Conservation (phyloP, 2,797 vertebrate species). For the Rhinogobio ventralis region DNA sequence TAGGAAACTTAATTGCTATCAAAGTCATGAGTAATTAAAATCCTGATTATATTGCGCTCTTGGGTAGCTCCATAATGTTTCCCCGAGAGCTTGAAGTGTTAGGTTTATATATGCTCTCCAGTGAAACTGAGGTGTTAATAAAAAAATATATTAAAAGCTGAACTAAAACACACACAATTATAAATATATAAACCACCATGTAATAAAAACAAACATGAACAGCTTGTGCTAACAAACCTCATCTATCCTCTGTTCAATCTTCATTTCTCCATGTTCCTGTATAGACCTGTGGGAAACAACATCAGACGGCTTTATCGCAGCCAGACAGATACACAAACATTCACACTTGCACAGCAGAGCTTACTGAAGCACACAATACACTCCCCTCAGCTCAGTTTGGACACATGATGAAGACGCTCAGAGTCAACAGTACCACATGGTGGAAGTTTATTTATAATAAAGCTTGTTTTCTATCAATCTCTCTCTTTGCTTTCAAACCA, state of each 20-base stretch:
- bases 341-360: not conserved
- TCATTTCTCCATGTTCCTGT: conserved; percentile 91
- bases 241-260: conserved; percentile 93
- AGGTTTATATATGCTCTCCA: not conserved
- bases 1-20: conserved; percentile 42
- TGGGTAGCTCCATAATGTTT: conserved; percentile 22
- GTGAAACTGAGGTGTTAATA: not conserved
- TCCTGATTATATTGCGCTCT: conserved; percentile 30
- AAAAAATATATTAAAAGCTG: not conserved
- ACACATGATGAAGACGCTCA: conserved; percentile 17
- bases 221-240: conserved; percentile 83
- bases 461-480: not conserved
- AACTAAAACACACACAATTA: not conserved
- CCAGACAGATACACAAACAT: conserved; percentile 11
- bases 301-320: conserved; percentile 19
- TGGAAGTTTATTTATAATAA: not conserved
- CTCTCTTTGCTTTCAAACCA: not conserved
- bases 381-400: not conserved
- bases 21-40: conserved; percentile 28
- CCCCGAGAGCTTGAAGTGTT: not conserved
- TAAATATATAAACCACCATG: not conserved
- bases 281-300: conserved; percentile 80
- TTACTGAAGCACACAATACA: conserved; percentile 1
- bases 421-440: conserved; percentile 40
- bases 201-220: not conserved